Percentiles rank a stretch among this genome's conserved stretches.
phyloP scores from a whole-genome alignment of 1,140 invertebrate species.

The Kradibia gibbosae region DNA sequence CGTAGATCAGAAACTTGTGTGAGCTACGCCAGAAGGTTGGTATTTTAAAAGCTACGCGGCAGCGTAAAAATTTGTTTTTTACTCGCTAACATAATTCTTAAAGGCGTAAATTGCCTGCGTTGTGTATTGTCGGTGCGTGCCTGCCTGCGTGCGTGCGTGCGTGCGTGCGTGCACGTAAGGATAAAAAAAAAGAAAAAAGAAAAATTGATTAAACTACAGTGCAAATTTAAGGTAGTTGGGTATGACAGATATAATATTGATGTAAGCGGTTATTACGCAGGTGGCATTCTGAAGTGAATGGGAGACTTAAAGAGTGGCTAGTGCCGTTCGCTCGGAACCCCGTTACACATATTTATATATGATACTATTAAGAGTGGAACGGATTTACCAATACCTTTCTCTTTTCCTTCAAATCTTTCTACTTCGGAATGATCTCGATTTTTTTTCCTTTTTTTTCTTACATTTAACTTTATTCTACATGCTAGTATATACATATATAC shows the following conservation, averaged over 20 bases:
- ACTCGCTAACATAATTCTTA: too few species aligned
- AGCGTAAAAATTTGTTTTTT: too few species aligned
- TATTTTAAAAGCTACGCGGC: too few species aligned
- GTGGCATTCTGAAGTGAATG: constrained; percentile 23
- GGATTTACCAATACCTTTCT: constrained; percentile 26
- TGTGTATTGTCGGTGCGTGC: too few species aligned
- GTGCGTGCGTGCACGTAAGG: too few species aligned
- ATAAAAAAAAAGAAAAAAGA: too few species aligned
- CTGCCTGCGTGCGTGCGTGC: too few species aligned
- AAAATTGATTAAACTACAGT: neutral
- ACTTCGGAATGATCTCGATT: neutral
- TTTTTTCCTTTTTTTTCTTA: neutral
- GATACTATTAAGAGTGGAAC: constrained; percentile 6
- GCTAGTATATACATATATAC: too few species aligned
- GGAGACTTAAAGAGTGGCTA: neutral
- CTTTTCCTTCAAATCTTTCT: constrained; percentile 10
- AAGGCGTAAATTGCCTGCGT: too few species aligned
- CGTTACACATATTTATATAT: constrained; percentile 2
- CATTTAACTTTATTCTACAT: too few species aligned
- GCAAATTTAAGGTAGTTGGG: neutral
- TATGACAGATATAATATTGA: neutral
- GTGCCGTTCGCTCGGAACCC: constrained; percentile 21
- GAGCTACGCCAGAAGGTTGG: too few species aligned
- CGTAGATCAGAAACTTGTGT: too few species aligned
- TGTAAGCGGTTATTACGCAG: neutral